Evolutionary conservation across 2,888 invertebrate species (phyloP).

Genomic region (Amphipoea lucens): DNA sequence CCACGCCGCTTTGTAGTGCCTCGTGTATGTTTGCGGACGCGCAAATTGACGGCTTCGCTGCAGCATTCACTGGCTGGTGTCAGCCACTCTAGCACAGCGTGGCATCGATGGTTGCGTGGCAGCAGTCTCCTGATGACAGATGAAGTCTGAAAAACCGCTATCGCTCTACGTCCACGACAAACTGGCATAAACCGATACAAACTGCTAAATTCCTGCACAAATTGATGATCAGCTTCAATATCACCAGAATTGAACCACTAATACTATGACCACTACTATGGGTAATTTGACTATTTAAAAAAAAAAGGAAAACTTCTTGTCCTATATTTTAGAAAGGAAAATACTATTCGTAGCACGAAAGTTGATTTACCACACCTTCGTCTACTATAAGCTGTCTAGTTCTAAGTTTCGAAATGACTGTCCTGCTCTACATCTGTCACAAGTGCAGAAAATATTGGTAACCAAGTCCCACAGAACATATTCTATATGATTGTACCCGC

Average conservation of each 20-base stretch:
- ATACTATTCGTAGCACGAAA: neutral
- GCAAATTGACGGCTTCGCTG: too few species aligned
- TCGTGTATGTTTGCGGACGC: too few species aligned
- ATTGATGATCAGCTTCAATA: too few species aligned
- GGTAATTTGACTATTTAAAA: neutral
- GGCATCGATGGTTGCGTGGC: neutral
- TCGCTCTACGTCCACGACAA: neutral
- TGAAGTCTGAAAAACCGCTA: neutral
- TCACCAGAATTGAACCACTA: neutral
- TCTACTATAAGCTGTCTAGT: neutral
- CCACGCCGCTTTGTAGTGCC: neutral
- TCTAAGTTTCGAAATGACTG: neutral
- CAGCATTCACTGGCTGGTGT: neutral
- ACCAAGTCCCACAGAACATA: neutral
- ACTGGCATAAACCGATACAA: neutral
- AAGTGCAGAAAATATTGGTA: conserved; percentile 7
- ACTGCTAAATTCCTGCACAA: neutral
- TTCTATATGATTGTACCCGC: neutral
- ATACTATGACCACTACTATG: neutral
- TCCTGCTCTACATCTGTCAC: neutral
- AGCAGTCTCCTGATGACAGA: neutral
- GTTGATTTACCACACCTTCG: neutral
- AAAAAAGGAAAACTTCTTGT: neutral
- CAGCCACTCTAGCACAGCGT: neutral
- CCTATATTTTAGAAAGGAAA: neutral